Conservation (phyloP, 2,113 vertebrate genomes). For the Gymnarchus niloticus region DNA sequence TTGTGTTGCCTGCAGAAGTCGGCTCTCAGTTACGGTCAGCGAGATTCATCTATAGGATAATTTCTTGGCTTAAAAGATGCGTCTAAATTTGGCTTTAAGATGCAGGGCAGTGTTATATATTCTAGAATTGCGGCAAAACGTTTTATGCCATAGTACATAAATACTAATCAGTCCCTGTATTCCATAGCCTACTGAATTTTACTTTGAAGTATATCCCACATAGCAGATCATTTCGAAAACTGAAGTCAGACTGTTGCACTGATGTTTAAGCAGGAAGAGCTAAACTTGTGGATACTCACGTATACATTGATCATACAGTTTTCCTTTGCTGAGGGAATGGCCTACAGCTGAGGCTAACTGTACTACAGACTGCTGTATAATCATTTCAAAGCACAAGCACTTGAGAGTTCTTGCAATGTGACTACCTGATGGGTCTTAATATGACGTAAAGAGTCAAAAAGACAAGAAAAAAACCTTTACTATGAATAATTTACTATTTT, state of each 20-base stretch:
- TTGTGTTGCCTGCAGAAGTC: not conserved
- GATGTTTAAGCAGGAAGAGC: not conserved
- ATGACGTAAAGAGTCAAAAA: not conserved
- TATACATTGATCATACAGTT: not conserved
- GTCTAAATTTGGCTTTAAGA: not conserved
- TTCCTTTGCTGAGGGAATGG: not conserved
- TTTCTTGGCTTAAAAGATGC: not conserved
- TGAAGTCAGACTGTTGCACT: not conserved
- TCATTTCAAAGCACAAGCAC: not conserved
- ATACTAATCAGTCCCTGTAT: not conserved
- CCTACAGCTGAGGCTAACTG: not conserved
- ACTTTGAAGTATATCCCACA: not conserved
- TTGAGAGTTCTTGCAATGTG: not conserved
- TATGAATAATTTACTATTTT: slow-evolving; percentile 8
- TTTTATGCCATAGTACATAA: not conserved
- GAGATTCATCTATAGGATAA: not conserved
- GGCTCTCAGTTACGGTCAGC: not conserved
- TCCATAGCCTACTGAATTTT: not conserved
- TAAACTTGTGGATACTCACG: not conserved
- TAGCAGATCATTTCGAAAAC: not conserved
- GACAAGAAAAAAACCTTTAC: not conserved
- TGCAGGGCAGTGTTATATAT: not conserved
- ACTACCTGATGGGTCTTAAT: not conserved
- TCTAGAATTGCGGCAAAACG: not conserved
- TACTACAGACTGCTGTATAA: not conserved